These are phyloP conservation scores for Lepus americanus DNA, from an alignment of 2,113 vertebrate species.

Conservation along the genomic window DNA sequence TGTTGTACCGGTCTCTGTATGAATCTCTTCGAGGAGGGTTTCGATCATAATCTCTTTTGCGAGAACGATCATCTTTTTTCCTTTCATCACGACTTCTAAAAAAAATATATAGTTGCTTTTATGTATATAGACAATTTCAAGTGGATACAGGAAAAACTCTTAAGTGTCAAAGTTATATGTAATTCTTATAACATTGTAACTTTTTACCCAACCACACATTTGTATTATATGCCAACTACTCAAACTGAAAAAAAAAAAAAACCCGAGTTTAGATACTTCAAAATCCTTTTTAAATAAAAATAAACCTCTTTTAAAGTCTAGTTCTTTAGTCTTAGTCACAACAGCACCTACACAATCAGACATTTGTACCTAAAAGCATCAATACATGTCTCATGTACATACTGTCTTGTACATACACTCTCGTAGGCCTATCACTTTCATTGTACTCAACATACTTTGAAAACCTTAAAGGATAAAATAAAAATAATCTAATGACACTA, in stretches of 20 bases:
- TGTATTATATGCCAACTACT: too few species aligned
- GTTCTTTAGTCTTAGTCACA: not conserved
- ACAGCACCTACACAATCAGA: not conserved
- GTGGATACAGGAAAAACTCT: conserved; percentile 16
- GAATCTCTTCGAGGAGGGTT: conserved; percentile 95
- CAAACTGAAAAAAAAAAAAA: not conserved
- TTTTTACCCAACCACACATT: not conserved
- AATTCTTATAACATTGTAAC: not conserved
- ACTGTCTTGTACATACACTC: not conserved
- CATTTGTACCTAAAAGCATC: not conserved
- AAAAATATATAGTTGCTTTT: conserved; percentile 38
- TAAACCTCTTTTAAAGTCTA: not conserved
- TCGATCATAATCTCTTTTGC: conserved; percentile 97
- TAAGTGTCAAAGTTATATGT: not conserved
- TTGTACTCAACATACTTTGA: not conserved
- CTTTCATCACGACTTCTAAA: conserved; percentile 96
- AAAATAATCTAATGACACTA: conserved; percentile 56
- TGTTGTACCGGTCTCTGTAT: conserved; percentile 96
- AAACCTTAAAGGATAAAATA: not conserved
- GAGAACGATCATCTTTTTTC: conserved; percentile 96
- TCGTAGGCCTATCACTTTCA: not conserved
- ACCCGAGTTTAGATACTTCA: not conserved
- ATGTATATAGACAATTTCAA: conserved; percentile 57
- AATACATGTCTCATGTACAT: not conserved
- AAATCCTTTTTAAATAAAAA: conserved; percentile 14